Conservation (phyloP, 2,113 vertebrate species). For the Chunga burmeisteri region DNA sequence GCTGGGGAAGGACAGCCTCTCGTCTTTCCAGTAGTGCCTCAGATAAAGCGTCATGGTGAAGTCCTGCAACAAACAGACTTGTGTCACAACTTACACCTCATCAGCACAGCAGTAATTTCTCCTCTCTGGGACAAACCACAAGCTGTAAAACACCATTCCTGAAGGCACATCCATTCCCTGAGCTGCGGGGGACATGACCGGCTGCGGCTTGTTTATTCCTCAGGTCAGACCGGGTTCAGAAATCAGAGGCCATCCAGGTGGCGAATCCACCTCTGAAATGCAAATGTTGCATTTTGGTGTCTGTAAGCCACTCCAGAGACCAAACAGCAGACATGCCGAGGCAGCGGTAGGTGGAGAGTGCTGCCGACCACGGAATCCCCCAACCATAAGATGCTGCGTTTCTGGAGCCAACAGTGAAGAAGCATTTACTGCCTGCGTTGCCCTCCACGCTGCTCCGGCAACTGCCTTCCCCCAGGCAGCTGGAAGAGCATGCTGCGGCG, state of each 20-base stretch:
- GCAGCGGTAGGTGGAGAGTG: background rate
- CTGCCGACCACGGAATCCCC: fast-evolving
- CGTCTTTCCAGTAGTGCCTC: conserved; percentile 97
- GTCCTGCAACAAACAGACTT: conserved; percentile 76
- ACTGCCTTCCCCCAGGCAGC: background rate
- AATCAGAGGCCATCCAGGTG: background rate
- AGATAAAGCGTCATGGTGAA: conserved; percentile 97
- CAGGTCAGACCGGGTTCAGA: background rate
- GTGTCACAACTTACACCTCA: background rate
- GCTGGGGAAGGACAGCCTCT: conserved; percentile 92
- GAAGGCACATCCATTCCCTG: background rate
- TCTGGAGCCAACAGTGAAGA: background rate
- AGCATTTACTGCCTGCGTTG: background rate
- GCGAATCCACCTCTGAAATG: background rate
- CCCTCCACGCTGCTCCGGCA: background rate
- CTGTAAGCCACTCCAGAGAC: background rate
- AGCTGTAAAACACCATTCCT: background rate
- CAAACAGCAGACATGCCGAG: background rate
- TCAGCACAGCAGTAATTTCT: background rate
- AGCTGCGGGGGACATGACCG: background rate
- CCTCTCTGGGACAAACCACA: background rate
- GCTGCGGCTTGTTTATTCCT: background rate
- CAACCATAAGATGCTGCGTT: fast-evolving
- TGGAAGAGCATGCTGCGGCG: background rate
- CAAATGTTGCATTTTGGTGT: background rate